Evolutionary conservation across 2,888 invertebrate species (phyloP).

Genomic region (Xylocampa areola): DNA sequence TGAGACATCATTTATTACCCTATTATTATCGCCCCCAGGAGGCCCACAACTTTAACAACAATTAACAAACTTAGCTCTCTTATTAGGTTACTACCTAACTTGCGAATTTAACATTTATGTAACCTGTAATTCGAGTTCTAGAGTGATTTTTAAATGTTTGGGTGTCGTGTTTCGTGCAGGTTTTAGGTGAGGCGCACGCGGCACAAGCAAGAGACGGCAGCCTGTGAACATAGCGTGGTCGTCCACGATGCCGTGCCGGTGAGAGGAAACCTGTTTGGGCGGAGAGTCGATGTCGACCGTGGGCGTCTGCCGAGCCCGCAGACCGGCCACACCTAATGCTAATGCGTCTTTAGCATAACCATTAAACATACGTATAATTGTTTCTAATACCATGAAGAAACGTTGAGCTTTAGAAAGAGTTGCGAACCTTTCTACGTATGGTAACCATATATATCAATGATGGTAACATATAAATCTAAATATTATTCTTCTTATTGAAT

Average conservation of each 20-base stretch:
- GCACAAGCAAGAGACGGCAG: constrained; percentile 30
- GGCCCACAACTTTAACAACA: too few relatives aligned
- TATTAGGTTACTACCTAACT: neutral
- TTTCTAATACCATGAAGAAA: constrained; percentile 18
- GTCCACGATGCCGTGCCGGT: constrained; percentile 67
- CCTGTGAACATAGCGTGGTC: constrained; percentile 64
- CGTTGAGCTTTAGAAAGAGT: constrained; percentile 2
- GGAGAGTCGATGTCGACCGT: constrained; percentile 63
- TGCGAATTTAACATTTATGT: constrained; percentile 8
- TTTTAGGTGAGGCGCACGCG: constrained; percentile 45
- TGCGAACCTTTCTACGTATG: too few relatives aligned
- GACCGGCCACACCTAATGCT: constrained; percentile 64
- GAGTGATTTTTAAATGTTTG: constrained; percentile 3
- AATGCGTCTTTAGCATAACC: constrained; percentile 39
- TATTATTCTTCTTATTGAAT: too few relatives aligned
- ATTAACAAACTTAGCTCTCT: too few relatives aligned
- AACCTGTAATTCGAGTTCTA: constrained; percentile 7
- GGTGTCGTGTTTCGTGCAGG: constrained; percentile 31
- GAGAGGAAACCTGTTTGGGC: constrained; percentile 86
- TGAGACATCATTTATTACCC: too few relatives aligned
- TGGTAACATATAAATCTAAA: too few relatives aligned
- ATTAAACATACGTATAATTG: constrained; percentile 22
- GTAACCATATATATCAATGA: too few relatives aligned
- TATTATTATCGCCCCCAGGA: too few relatives aligned
- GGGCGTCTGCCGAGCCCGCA: constrained; percentile 72